These are phyloP conservation scores for Leptosomus discolor DNA, from an alignment of 2,113 vertebrate species.

Conservation along the genomic window DNA sequence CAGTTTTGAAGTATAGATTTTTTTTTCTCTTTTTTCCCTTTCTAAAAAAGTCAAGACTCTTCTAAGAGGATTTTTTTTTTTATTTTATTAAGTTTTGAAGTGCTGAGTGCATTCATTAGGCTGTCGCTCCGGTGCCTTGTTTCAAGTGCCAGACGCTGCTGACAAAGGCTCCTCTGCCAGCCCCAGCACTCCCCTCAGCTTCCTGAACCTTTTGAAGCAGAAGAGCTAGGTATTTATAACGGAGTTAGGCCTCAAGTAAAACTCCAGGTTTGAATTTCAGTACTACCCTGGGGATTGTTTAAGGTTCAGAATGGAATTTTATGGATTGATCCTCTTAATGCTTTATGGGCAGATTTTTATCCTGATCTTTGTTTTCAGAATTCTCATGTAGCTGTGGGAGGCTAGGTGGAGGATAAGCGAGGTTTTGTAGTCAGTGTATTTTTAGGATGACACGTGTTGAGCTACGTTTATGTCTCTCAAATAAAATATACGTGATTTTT, in stretches of 20 bases:
- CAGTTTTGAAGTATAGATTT: not conserved
- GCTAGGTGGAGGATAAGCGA: not conserved
- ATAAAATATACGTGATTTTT: not conserved
- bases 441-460: not conserved
- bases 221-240: not conserved
- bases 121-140: not conserved
- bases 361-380: not conserved
- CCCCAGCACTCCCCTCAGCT: not conserved
- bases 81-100: slow-evolving; percentile 13
- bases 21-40: not conserved
- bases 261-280: not conserved
- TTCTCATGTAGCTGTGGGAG: not conserved
- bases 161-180: not conserved
- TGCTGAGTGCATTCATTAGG: not conserved
- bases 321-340: not conserved
- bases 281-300: not conserved
- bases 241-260: not conserved
- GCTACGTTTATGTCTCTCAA: not conserved
- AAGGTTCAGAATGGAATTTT: not conserved
- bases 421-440: not conserved
- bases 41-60: not conserved
- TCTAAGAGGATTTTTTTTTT: not conserved
- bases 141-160: not conserved
- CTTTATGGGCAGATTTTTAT: not conserved
- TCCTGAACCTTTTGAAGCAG: not conserved